A percentile compares a stretch with the other conserved stretches of the same genome.
phyloP scores from a whole-genome alignment of 2,113 vertebrate species.

The Petroica traversi region DNA sequence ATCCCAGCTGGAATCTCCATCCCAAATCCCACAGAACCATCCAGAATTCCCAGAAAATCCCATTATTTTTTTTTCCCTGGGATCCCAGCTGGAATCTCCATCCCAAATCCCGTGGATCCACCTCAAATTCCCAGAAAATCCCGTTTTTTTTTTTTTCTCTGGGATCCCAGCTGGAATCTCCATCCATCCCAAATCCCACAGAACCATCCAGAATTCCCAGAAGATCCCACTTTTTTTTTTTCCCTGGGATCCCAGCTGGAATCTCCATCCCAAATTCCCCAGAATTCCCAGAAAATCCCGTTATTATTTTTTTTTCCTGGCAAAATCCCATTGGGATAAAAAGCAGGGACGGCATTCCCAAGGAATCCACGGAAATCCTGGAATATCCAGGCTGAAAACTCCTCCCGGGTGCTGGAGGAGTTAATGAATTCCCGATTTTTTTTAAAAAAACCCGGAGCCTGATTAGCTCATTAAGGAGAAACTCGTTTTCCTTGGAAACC shows the following conservation, averaged over 20 bases:
- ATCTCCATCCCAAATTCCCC: neutral
- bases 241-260: neutral
- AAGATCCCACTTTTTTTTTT: neutral
- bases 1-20: neutral
- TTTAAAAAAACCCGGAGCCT: neutral
- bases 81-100: neutral
- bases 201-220: no score
- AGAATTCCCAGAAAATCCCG: neutral
- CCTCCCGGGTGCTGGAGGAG: neutral
- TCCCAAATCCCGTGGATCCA: no score
- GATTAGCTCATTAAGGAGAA: neutral
- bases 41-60: no score
- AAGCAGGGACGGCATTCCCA: neutral
- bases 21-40: no score
- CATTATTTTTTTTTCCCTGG: no score
- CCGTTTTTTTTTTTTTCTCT: neutral
- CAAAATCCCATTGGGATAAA: neutral
- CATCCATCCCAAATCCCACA: neutral
- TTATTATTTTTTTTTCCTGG: neutral
- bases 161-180: neutral
- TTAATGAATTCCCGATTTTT: neutral
- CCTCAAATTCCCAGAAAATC: neutral
- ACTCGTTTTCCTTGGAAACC: conserved; percentile 26
- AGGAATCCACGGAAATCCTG: neutral
- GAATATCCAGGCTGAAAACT: neutral